A percentile compares a stretch with the other conserved stretches of the same genome.
Conservation (phyloP, 2,113 vertebrate genomes). For the Leiothrix lutea region DNA sequence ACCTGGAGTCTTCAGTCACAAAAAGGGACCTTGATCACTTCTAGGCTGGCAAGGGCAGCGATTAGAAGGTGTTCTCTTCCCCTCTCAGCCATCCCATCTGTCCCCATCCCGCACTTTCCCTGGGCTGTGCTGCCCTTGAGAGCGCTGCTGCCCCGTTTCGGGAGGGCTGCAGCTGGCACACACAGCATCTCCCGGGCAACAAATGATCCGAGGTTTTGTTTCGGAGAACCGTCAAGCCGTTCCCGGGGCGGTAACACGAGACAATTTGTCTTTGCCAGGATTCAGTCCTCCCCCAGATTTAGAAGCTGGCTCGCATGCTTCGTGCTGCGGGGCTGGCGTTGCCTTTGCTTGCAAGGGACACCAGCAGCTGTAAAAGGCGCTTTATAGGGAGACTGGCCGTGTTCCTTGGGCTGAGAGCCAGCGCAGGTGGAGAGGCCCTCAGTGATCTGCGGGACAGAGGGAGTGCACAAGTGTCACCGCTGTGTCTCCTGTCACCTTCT, state of each 20-base stretch:
- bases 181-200: slow-evolving; percentile 20
- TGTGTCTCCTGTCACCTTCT: neutral
- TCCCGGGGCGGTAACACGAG: slow-evolving; percentile 20
- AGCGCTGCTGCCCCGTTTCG: neutral
- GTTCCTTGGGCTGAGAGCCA: neutral
- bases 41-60: fast-evolving
- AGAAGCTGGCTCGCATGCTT: slow-evolving; percentile 27
- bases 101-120: fast-evolving
- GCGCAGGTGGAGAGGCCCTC: neutral
- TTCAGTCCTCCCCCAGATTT: slow-evolving; percentile 41
- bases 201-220: neutral
- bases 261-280: neutral
- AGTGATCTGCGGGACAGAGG: neutral
- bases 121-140: neutral
- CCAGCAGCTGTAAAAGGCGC: neutral
- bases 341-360: neutral
- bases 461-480: neutral
- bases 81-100: fast-evolving
- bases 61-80: neutral
- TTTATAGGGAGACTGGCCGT: neutral
- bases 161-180: neutral
- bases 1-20: neutral
- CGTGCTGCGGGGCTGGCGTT: neutral
- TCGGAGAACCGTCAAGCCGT: neutral
- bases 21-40: neutral